Conservation (phyloP, 2,797 vertebrate genomes). For the Falco berigora region DNA sequence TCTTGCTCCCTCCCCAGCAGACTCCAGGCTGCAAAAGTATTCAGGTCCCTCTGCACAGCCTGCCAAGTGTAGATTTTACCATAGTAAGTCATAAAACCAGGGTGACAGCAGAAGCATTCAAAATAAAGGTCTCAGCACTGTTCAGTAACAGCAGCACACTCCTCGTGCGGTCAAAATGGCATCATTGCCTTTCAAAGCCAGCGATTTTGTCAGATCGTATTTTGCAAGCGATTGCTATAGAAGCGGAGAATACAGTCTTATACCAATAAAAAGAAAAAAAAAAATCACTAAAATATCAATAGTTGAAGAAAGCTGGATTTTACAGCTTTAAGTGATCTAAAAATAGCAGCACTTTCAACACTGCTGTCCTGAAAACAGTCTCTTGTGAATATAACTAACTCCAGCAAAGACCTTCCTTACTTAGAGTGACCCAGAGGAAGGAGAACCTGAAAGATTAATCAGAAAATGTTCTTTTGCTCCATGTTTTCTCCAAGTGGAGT, state of each 20-base stretch:
- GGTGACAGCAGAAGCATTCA: not conserved
- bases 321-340: not conserved
- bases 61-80: not conserved
- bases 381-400: not conserved
- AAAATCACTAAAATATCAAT: not conserved
- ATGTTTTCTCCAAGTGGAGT: not conserved
- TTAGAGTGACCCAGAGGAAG: not conserved
- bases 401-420: rapidly evolving
- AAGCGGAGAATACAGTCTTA: not conserved
- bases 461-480: not conserved
- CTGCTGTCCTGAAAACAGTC: too few species aligned
- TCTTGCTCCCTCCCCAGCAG: not conserved
- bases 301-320: not conserved
- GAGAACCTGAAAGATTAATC: not conserved
- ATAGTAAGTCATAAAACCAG: not conserved
- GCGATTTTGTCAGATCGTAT: not conserved
- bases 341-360: not conserved
- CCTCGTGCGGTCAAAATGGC: not conserved
- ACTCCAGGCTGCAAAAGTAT: not conserved
- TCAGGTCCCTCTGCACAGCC: not conserved
- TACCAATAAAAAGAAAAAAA: not conserved
- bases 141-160: not conserved
- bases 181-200: not conserved
- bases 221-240: not conserved
- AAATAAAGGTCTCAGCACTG: not conserved